Base-by-base conservation (phyloP, 1,140 invertebrate species). In the Drosophila pseudoobscura region DNA sequence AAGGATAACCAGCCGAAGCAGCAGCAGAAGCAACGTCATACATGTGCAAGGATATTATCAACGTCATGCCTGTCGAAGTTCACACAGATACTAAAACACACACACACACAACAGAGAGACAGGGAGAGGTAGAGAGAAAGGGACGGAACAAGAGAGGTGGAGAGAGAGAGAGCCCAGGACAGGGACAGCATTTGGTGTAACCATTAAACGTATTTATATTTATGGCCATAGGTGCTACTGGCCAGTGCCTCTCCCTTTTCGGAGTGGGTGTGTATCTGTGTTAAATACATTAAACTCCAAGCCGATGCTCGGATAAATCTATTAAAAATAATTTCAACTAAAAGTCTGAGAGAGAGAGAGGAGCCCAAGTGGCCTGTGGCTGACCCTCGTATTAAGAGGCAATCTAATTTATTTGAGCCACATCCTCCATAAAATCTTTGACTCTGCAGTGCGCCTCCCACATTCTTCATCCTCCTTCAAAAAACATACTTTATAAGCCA, bases 31-130 rank as follows among this genome's bases (percentile, higher is more conserved):
- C 78, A 87, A 88, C 83, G 83, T 88, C 83, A 88, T 88, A 65
- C 78, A 77, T 83, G 78, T 88, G 84, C 83, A 88, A 88, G 83
- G 83, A 89, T 88, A 88, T 88, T 88, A 88, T 88, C 83, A 88
- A 88, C 83, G 83, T 88, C 83, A 88, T 88, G 83, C 78, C 78
- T 82, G 78, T 84, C 80, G 68, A 71, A 71, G 65, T 66, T 79
- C 57, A 63, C 55, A 59, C 29, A 50, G n/a, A 53, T 29, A 64
- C 55, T 66, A 26, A 78, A 29, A 82, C 44, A 63, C 29, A 55
- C 22, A 55, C 22, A 41, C 13, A 50, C 8, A 58, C 51, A 62
- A 41, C 45, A 11, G 20, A 20, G 20, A 20, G 20, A 20, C 20
- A 20, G 20, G 2, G 20, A 20, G 20, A 20, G 20, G 2, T 20